Percentiles rank a stretch among this genome's conserved stretches.
Evolutionary conservation across 2,888 invertebrate genomes (phyloP).

Genomic region (Heliconius erato): DNA sequence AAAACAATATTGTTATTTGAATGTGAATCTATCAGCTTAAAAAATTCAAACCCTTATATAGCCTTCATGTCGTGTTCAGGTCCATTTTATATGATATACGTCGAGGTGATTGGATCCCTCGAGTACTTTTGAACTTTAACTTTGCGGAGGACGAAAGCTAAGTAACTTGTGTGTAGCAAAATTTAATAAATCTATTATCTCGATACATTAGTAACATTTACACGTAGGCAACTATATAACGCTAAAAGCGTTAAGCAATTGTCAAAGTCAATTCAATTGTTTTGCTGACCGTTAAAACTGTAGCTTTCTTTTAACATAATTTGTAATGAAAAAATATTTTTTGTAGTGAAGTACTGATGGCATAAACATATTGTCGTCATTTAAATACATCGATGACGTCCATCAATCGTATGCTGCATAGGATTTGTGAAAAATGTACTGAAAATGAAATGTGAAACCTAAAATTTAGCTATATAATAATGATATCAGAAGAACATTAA

Average conservation of each 20-base stretch:
- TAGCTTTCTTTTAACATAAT: background rate
- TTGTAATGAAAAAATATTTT: background rate
- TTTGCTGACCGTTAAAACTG: background rate
- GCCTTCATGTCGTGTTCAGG: conserved; percentile 26
- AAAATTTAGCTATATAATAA: conserved; percentile 64
- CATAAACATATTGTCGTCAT: background rate
- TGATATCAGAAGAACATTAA: conserved; percentile 80
- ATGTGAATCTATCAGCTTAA: conserved; percentile 2
- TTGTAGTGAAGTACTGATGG: background rate
- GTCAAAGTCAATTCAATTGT: background rate
- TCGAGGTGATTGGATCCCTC: conserved; percentile 44
- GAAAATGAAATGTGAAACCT: conserved; percentile 28
- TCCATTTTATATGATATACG: conserved; percentile 40
- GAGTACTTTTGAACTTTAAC: conserved; percentile 49
- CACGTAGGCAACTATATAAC: background rate
- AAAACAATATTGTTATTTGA: background rate
- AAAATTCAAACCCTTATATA: background rate
- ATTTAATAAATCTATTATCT: conserved; percentile 28
- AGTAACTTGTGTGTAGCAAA: conserved; percentile 29
- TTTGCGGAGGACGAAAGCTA: conserved; percentile 38
- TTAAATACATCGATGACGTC: background rate
- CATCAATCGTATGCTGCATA: background rate
- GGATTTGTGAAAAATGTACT: background rate
- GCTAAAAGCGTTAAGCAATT: conserved; percentile 19
- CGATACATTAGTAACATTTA: background rate